Percentiles rank a stretch among this genome's conserved stretches.
Evolutionary conservation across 2,888 invertebrate genomes (phyloP).

Genomic region (Standfussiana lucernea): DNA sequence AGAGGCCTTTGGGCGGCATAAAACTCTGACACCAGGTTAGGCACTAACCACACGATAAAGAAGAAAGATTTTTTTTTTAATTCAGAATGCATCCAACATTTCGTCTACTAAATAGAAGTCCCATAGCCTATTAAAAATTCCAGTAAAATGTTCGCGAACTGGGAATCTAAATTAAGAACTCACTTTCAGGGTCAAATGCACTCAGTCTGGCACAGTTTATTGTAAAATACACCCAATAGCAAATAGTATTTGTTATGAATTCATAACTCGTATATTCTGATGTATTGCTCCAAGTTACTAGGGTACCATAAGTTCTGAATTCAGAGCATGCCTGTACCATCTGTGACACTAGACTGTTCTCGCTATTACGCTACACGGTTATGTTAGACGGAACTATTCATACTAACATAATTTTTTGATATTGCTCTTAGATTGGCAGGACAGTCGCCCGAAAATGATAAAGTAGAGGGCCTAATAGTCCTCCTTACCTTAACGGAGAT

Average conservation of each 20-base stretch:
- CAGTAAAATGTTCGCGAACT: too few species aligned
- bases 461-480: too few species aligned
- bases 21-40: too few species aligned
- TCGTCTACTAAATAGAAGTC: neutral
- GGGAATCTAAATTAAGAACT: too few species aligned
- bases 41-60: too few species aligned
- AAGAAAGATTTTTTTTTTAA: too few species aligned
- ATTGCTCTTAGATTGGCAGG: neutral
- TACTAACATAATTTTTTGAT: neutral
- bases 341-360: constrained; percentile 32
- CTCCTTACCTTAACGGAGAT: too few species aligned
- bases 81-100: too few species aligned
- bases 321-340: constrained; percentile 15
- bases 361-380: neutral
- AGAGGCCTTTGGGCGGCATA: too few species aligned
- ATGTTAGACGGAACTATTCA: constrained; percentile 28
- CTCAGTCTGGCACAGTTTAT: neutral
- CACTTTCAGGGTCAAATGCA: too few species aligned
- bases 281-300: constrained; percentile 18
- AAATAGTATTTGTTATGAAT: neutral
- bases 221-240: neutral
- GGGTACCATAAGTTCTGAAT: constrained; percentile 7
- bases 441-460: too few species aligned
- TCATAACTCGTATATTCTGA: neutral
- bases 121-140: neutral